Percentiles rank a stretch among this genome's conserved stretches.
Conservation (phyloP, 1,140 invertebrate species). For the Maconellicoccus hirsutus region DNA sequence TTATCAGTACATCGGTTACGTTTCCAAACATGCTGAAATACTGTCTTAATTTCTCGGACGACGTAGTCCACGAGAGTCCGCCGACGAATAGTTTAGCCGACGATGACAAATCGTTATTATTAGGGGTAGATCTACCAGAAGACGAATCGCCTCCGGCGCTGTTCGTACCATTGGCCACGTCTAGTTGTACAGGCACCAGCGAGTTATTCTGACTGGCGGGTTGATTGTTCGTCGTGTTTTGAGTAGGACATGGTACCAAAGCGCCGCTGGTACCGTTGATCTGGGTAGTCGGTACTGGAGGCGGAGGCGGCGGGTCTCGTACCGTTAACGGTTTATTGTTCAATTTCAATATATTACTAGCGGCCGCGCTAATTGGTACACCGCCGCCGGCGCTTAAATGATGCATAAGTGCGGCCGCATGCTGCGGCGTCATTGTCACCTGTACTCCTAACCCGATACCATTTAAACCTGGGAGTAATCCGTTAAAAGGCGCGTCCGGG, state of each 20-base stretch:
- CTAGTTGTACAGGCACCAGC: constrained; percentile 29
- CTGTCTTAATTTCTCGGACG: constrained; percentile 74
- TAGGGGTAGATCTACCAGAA: constrained; percentile 34
- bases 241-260: constrained; percentile 32
- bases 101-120: constrained; percentile 45
- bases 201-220: constrained; percentile 29
- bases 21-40: constrained; percentile 85
- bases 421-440: constrained; percentile 24
- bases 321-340: constrained; percentile 16
- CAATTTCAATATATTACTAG: constrained; percentile 13
- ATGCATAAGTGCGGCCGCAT: neutral
- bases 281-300: neutral
- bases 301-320: constrained; percentile 1
- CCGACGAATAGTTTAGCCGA: constrained; percentile 83
- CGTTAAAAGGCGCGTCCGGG: constrained; percentile 30
- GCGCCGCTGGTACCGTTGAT: constrained; percentile 33
- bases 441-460: constrained; percentile 27
- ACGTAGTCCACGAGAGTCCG: constrained; percentile 82
- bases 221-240: constrained; percentile 28
- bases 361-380: constrained; percentile 21
- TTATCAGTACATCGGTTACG: constrained; percentile 83
- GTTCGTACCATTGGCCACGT: constrained; percentile 27
- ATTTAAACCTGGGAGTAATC: constrained; percentile 28
- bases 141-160: constrained; percentile 33
- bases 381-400: constrained; percentile 11